Percentiles rank a stretch among this genome's conserved stretches.
These are phyloP conservation scores for Panthera leo DNA, from an alignment of 2,113 vertebrate genomes.

Conservation along the genomic window DNA sequence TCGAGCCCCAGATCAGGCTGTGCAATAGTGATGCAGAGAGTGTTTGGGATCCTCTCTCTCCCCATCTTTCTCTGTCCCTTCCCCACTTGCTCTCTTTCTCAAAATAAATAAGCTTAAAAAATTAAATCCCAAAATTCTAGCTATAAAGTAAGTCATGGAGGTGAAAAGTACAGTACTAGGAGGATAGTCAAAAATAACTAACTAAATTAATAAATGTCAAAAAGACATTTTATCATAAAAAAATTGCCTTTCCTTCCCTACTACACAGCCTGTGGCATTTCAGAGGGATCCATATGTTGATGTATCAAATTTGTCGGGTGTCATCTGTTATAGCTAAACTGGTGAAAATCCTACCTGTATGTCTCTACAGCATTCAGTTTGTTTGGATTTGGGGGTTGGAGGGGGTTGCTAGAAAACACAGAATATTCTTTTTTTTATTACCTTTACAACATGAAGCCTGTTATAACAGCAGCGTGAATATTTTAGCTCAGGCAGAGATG, in stretches of 20 bases:
- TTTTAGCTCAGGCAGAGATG: constrained; percentile 81
- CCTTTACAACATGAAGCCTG: constrained; percentile 72
- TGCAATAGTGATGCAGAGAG: no score
- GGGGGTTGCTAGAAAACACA: constrained; percentile 76
- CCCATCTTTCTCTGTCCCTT: no score
- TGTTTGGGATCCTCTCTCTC: no score
- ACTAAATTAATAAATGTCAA: neutral
- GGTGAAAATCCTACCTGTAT: constrained; percentile 72
- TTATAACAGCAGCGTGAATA: constrained; percentile 83
- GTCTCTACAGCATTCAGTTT: constrained; percentile 75
- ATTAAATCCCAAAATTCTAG: neutral
- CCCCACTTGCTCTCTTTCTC: no score
- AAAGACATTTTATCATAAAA: neutral
- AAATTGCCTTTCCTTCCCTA: neutral
- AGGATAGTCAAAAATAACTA: neutral
- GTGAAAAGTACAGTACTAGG: neutral
- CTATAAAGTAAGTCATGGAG: neutral
- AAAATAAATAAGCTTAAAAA: no score
- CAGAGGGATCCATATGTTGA: constrained; percentile 71
- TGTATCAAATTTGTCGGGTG: constrained; percentile 76
- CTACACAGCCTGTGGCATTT: neutral
- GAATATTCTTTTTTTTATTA: constrained; percentile 57
- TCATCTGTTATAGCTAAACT: constrained; percentile 80
- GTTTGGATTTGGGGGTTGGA: neutral
- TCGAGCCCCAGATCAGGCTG: no score